Evolutionary conservation across 1,140 invertebrate genomes (phyloP), one percentile per base, ranked within the genome.

Genomic region (Sarcophaga bullata): DNA sequence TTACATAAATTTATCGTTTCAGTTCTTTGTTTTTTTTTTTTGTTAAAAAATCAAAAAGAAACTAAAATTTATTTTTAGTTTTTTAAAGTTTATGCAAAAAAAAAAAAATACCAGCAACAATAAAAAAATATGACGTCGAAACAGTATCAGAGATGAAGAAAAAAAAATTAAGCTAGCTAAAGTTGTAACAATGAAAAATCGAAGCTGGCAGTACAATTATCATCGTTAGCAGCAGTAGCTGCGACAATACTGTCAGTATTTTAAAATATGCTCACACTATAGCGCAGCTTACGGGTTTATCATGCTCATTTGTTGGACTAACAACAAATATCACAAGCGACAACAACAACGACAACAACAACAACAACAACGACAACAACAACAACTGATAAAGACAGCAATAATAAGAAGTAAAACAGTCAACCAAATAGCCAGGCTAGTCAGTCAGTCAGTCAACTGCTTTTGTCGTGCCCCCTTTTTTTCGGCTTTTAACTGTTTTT

Each of bases 11-110:
- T 58, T 13, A 58, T 58, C 6, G 11, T 58, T 58, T 37, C 25
- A 37, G n/a, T n/a, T n/a, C n/a, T n/a, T n/a, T n/a, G n/a, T n/a
- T n/a, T 54, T 54, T 54, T 54, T 11, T 58, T 58, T 15, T 15
- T 58, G 10, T 58, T 13, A 11, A 11, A 58, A 58, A 58, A 58
- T 15, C 10, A 58, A 58, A 58, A 58, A 58, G 52, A 58, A 58
- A 58, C 52, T 58, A 58, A 58, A 58, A 13, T 58, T 58, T 13
- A 13, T 58, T 58, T 58, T 58, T 13, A 13, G 52, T 58, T 58
- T 58, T 58, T 58, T 58, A 13, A 58, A 15, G 52, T 58, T 58
- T 58, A 58, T 58, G 52, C 52, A 58, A 58, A 58, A 58, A 58
- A 58, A 13, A 58, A 58, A 58, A 10, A 11, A 58, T 0, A 58